A percentile compares a stretch with the other conserved stretches of the same genome.
Evolutionary conservation across 2,797 vertebrate genomes (phyloP).

Genomic region (Acanthopagrus latus): DNA sequence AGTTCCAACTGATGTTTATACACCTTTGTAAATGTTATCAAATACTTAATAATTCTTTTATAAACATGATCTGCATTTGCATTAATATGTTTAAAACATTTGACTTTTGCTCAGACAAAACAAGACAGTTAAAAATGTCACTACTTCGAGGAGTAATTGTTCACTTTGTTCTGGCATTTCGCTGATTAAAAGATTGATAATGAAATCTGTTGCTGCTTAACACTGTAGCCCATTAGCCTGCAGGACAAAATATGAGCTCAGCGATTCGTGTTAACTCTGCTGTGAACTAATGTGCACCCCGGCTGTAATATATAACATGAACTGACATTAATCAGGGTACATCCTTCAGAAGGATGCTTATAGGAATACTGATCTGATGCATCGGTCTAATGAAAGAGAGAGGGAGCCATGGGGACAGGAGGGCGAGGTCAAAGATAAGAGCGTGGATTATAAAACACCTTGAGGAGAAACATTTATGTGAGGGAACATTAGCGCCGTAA

Average conservation of each 20-base stretch:
- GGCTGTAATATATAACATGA: constrained; percentile 48
- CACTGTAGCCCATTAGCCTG: constrained; percentile 3
- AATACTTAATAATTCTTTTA: too few relatives aligned
- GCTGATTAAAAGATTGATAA: neutral
- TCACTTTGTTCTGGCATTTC: neutral
- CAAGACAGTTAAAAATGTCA: neutral
- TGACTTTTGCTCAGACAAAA: neutral
- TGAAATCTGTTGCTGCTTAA: neutral
- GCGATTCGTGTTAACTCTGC: constrained; percentile 45
- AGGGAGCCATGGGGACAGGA: neutral
- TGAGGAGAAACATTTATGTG: constrained; percentile 53
- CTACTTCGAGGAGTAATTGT: too few relatives aligned
- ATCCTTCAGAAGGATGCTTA: constrained; percentile 51
- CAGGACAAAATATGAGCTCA: constrained; percentile 37
- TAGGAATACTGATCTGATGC: constrained; percentile 59
- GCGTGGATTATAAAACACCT: constrained; percentile 65
- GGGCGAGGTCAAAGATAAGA: constrained; percentile 41
- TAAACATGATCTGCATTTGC: too few relatives aligned
- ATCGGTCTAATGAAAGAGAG: constrained; percentile 48
- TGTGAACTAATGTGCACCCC: constrained; percentile 17
- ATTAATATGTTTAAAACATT: neutral
- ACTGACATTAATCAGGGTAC: constrained; percentile 63
- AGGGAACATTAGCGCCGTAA: constrained; percentile 46
- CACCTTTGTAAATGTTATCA: too few relatives aligned
- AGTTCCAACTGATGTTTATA: too few relatives aligned